These are phyloP conservation scores for Tympanoctomys barrerae DNA, from an alignment of 2,797 vertebrate species.

Conservation along the genomic window DNA sequence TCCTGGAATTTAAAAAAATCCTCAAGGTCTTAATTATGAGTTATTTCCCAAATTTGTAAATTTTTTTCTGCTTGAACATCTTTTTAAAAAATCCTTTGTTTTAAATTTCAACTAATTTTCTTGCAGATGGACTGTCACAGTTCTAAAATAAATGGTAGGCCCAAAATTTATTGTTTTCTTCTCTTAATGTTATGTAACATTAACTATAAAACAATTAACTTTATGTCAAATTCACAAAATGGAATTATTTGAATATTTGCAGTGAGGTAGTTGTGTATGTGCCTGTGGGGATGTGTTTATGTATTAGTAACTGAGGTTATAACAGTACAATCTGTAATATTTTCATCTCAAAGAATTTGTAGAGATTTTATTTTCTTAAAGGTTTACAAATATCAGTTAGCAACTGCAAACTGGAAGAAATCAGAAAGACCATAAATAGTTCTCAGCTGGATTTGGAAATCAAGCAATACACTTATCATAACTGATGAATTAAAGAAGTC, in stretches of 20 bases:
- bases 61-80: not conserved
- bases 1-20: no score
- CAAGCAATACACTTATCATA: not conserved
- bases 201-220: not conserved
- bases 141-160: not conserved
- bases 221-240: not conserved
- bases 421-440: not conserved
- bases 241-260: not conserved
- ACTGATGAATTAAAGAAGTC: not conserved
- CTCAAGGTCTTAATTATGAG: constrained; percentile 61
- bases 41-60: not conserved
- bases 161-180: not conserved
- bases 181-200: not conserved
- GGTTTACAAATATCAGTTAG: not conserved
- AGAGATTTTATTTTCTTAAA: not conserved
- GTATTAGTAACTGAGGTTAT: not conserved
- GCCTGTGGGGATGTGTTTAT: not conserved
- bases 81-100: not conserved
- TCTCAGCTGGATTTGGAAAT: not conserved
- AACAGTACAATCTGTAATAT: not conserved
- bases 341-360: constrained; percentile 13
- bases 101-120: constrained; percentile 14
- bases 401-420: not conserved
- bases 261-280: not conserved
- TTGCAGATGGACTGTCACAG: not conserved